Conservation (phyloP, 2,888 invertebrate genomes). For the Scotopteryx bipunctaria region DNA sequence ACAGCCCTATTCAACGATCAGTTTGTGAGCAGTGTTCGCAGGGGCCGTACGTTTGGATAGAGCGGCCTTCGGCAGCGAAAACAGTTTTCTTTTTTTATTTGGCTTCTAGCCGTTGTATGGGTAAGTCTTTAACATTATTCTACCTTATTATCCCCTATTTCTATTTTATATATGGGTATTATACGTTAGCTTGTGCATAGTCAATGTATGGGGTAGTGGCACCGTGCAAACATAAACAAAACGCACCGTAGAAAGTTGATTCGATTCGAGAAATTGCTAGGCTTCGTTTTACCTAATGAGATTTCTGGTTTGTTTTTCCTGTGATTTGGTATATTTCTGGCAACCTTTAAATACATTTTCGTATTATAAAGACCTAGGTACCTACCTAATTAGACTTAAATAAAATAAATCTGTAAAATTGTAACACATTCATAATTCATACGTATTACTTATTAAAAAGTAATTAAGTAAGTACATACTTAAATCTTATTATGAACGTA, state of each 20-base stretch:
- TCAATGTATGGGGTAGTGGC: conserved; percentile 17
- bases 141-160: no score
- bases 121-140: conserved; percentile 54
- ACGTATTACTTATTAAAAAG: no score
- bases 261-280: conserved; percentile 25
- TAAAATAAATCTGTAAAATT: no score
- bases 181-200: conserved; percentile 13
- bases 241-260: conserved; percentile 29
- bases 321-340: not conserved
- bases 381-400: no score
- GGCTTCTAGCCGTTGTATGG: conserved; percentile 85
- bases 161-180: no score
- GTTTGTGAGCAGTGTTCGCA: conserved; percentile 67
- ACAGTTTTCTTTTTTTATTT: conserved; percentile 82
- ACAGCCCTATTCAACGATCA: conserved; percentile 63
- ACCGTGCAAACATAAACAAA: conserved; percentile 35
- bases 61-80: conserved; percentile 67
- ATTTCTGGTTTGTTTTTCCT: not conserved
- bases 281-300: conserved; percentile 6
- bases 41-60: conserved; percentile 64
- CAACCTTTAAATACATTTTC: no score
- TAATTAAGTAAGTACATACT: not conserved
- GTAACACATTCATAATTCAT: no score
- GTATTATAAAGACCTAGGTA: no score
- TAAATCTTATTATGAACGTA: no score